Evolutionary conservation across 2,888 invertebrate genomes (phyloP), one percentile per base, ranked within the genome.

Genomic region (Drosophila anomalata): DNA sequence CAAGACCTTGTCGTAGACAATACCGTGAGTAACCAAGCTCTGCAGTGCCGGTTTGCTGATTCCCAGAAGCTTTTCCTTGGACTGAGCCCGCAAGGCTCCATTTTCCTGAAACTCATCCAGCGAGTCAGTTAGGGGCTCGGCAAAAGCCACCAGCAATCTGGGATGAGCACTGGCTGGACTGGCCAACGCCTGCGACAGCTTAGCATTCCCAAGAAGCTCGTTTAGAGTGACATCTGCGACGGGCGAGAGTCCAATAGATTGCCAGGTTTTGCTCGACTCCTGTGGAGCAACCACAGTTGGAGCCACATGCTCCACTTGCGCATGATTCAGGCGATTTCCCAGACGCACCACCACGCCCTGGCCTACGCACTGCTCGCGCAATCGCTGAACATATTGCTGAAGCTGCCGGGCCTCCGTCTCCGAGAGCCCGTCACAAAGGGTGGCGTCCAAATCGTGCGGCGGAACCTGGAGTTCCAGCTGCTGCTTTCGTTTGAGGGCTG

Each of bases 401-500:
- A 94, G 91, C 70, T 94, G 93, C 50, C 93, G 93, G 53, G 93
- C 91, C 76, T 94, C 94, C 0, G 88, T 86, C 56, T 91, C 91
- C 0, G 92, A 92, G 41, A 94, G 83, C 78, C 91, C 91, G 67
- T 92, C 91, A 66, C 92, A 92, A 6, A 92, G 79, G 0, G 88
- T 79, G 2, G 92, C 91, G 90, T 96, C 96, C 50, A 97, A 94
- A 89, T 97, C 97, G 88, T 97, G 97, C 1, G 96, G 94, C 11
- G 97, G 97, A 61, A 97, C 93, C 92, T 97, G 97, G 70, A 96
- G 96, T 84, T 97, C 95, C 5, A 97, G 93, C 82, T 96, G 95
- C 62, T 96, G 95, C 77, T 96, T 95, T 17, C 97, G 93, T 76
- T 94, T 94, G 53, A 94, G 93, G 0, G 97, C 97, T 31, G 97